Evolutionary conservation across 2,797 vertebrate species (phyloP).

Genomic region (Myoxocephalus aenaeus): DNA sequence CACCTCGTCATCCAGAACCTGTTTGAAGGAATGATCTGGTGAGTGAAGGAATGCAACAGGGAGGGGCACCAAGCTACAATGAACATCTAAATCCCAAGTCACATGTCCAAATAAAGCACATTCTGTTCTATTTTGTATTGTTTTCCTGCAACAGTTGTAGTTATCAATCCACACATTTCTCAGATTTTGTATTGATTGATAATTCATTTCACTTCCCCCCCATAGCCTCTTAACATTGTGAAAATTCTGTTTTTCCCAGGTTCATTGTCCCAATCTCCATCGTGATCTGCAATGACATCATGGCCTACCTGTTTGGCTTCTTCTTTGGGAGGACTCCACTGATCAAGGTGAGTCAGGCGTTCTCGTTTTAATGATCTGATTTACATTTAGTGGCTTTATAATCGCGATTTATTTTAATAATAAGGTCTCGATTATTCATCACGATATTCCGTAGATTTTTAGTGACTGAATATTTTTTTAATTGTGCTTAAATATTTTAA

Average conservation of each 20-base stretch:
- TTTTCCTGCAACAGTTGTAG: not conserved
- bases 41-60: slow-evolving; percentile 75
- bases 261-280: slow-evolving; percentile 97
- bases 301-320: slow-evolving; percentile 97
- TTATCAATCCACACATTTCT: not conserved
- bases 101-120: not conserved
- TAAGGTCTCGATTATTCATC: too few relatives aligned
- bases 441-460: too few relatives aligned
- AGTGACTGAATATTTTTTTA: too few relatives aligned
- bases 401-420: not conserved
- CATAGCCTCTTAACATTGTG: not conserved
- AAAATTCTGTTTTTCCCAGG: slow-evolving; percentile 79
- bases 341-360: slow-evolving; percentile 89
- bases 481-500: too few relatives aligned
- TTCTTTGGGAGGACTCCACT: slow-evolving; percentile 98
- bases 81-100: not conserved
- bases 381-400: not conserved
- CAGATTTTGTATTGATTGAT: too few relatives aligned
- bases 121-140: not conserved
- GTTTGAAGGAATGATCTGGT: slow-evolving; percentile 99
- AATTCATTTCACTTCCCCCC: too few relatives aligned
- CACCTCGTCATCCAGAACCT: slow-evolving; percentile 99
- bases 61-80: not conserved
- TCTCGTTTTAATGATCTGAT: not conserved
- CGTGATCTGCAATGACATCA: slow-evolving; percentile 98